Percentiles rank a stretch among this genome's conserved stretches.
phyloP scores from a whole-genome alignment of 2,888 invertebrate species.

The Pseudococcus longispinus region DNA sequence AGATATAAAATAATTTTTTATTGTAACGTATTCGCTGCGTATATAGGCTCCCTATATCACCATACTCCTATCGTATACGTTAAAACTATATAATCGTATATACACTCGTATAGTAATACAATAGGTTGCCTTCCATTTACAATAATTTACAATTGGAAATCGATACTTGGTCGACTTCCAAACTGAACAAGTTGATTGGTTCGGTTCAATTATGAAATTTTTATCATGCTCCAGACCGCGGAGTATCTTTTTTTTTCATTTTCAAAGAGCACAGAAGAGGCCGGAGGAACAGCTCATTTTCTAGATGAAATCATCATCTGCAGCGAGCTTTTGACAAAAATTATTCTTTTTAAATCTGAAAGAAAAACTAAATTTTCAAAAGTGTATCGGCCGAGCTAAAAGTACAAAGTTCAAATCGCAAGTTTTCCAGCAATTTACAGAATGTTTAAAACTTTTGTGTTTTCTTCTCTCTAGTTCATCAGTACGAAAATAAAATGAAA shows the following conservation, averaged over 20 bases:
- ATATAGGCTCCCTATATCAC: not conserved
- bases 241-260: not conserved
- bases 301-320: not conserved
- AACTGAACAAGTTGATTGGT: conserved; percentile 23
- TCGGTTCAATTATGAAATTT: conserved; percentile 25
- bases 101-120: not conserved
- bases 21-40: not conserved
- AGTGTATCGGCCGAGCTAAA: conserved; percentile 7
- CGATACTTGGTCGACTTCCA: conserved; percentile 27
- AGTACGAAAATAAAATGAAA: not conserved
- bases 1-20: conserved; percentile 31
- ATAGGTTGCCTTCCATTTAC: not conserved
- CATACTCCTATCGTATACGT: not conserved
- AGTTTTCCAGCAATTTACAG: conserved; percentile 40
- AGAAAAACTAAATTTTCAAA: conserved; percentile 43
- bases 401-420: conserved; percentile 20
- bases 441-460: conserved; percentile 40
- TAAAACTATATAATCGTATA: not conserved
- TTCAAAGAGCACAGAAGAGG: not conserved
- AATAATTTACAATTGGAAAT: conserved; percentile 13
- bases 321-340: not conserved
- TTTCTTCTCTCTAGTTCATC: conserved; percentile 27
- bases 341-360: conserved; percentile 41
- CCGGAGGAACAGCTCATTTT: not conserved
- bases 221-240: not conserved